Evolutionary conservation across 2,888 invertebrate genomes (phyloP), one percentile per base, ranked within the genome.

Genomic region (Glaucopsyche alexis): DNA sequence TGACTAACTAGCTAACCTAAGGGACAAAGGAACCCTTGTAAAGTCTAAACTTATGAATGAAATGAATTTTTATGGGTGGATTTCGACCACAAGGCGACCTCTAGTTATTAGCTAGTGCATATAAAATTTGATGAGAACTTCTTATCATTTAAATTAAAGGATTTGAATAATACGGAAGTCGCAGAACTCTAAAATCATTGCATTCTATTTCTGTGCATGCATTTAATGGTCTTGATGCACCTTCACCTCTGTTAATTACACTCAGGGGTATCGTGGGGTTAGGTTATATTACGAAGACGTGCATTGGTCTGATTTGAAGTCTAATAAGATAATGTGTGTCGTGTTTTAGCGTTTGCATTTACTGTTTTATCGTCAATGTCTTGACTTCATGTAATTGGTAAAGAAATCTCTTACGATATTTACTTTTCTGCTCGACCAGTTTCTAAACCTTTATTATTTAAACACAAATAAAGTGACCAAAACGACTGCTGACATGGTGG

Each of bases 221-320:
- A 50, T 50, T 50, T 38, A 60, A 60, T 60, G 60, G 60, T 60
- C 11, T 13, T 60, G 60, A 60, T 60, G 60, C 60, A 38, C 60
- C 60, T 60, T 60, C 60, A 60, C 60, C 60, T 60, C 14, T 38
- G 60, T 38, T 60, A 60, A 60, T 60, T 38, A 60, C 60, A 13
- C 2, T 13, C 38, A 14, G 29, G 60, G 11, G 60, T 29, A 60
- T 60, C 60, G 29, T 7, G 60, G 29, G 60, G 60, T 60, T n/a
- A n/a, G n/a, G n/a, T n/a, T n/a, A n/a, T n/a, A n/a, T n/a, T 60
- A 38, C 29, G 60, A 7, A 38, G 14, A 50, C 50, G 6, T 60
- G 0, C 60, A 60, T 60, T 60, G 29, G 60, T 60, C 60, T 38
- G 60, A 29, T 60, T 60, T 60, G 29, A 60, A 60, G 29, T 60